Base-by-base conservation (phyloP, 2,888 invertebrate species). In the Parelbella ahira region DNA sequence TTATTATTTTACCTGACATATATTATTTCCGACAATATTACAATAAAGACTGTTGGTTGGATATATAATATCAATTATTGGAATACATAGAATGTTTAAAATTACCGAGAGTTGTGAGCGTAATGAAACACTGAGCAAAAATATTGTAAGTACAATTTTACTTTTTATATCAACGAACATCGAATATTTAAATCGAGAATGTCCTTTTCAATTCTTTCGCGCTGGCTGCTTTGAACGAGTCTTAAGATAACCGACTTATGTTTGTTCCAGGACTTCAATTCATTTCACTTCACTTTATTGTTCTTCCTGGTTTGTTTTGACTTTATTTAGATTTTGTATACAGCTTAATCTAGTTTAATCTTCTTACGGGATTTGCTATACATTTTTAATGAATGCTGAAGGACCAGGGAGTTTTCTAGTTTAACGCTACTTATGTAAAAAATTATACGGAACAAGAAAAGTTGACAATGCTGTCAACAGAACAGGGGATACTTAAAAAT, bases 231-330 rank as follows among this genome's bases (percentile, higher is more conserved):
- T 39, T 4, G 5, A 11, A 10, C 58, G 49, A 50, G 60, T 56
- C 56, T 57, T 48, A 62, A 73, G 77, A 78, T 79, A 80, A 75
- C 70, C 57, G 61, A 70, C 66, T 71, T 65, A 66, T 65, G 63
- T 75, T 77, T 78, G 75, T 75, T 74, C 63, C 60, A 50, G 51
- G 48, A 48, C 60, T 71, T 32, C 41, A 53, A 52, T 53, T 53
- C 49, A 48, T 58, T 52, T 32, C 41, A 53, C 53, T 53, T 53
- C 49, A 48, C 58, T 52, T 51, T 56, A 54, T 47, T 56, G 50
- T 55, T 61, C 66, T 63, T 63, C 53, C 53, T 46, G 55, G 55
- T 55, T 56, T 48, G 46, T 49, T 47, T 42, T 32, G 44, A 51
- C 42, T 50, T 49, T 53, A 45, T 50, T 51, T 38, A 23, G 39